These are phyloP conservation scores for Nibea albiflora DNA, from an alignment of 2,113 vertebrate species.

Conservation along the genomic window DNA sequence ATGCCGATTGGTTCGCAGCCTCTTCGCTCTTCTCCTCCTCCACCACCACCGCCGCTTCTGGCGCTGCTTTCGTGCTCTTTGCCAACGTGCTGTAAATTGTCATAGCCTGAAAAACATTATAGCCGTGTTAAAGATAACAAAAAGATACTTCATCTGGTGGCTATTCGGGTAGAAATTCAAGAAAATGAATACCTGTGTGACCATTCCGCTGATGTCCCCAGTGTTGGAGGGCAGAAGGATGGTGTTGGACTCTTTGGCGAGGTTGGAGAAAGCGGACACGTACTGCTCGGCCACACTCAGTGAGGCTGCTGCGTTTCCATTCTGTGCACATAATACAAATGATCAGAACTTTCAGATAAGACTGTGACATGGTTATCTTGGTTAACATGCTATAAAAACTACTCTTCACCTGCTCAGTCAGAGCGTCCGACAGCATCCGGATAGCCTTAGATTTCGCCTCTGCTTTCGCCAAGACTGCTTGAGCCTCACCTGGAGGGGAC, in stretches of 20 bases:
- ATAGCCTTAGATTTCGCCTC: constrained; percentile 95
- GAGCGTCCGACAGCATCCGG: constrained; percentile 87
- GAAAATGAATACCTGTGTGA: constrained; percentile 88
- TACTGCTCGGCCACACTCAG: constrained; percentile 95
- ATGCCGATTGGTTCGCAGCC: not conserved
- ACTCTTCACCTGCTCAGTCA: constrained; percentile 87
- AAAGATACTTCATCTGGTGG: not conserved
- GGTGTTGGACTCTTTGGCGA: constrained; percentile 96
- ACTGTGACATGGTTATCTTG: not conserved
- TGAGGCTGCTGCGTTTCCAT: constrained; percentile 91
- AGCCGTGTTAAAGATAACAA: not conserved
- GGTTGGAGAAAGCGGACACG: constrained; percentile 92
- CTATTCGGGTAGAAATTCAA: no score
- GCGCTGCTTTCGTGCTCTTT: constrained; percentile 39
- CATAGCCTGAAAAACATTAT: constrained; percentile 77
- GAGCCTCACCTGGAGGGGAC: constrained; percentile 90
- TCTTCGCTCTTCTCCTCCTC: constrained; percentile 39
- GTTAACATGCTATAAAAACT: no score
- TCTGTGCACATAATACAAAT: constrained; percentile 78
- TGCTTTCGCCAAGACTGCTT: constrained; percentile 91
- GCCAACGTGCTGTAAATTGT: constrained; percentile 78
- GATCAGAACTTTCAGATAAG: not conserved
- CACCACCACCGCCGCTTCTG: not conserved
- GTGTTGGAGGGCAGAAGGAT: constrained; percentile 92
- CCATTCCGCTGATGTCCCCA: constrained; percentile 92